Conservation (phyloP, 2,888 invertebrate genomes). For the Pristionchus exspectatus region DNA sequence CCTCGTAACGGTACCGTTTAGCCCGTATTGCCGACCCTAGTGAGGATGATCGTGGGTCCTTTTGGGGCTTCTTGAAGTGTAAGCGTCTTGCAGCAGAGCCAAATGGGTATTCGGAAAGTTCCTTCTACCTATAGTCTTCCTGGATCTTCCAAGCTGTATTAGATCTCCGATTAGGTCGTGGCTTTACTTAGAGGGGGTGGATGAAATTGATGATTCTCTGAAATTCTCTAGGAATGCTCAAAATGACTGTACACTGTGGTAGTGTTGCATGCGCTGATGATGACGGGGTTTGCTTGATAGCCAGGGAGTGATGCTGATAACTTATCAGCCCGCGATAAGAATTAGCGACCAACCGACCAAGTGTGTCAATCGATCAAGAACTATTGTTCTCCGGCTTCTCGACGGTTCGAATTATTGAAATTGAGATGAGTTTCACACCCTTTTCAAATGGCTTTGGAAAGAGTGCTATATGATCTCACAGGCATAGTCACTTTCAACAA, state of each 20-base stretch:
- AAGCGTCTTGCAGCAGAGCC: too few species aligned
- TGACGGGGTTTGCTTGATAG: neutral
- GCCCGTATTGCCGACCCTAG: too few species aligned
- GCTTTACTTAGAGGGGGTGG: too few species aligned
- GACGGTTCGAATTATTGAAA: neutral
- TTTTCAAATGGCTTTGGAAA: neutral
- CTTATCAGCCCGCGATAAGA: neutral
- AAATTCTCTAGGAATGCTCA: neutral
- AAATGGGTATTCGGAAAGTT: too few species aligned
- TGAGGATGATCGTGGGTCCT: neutral
- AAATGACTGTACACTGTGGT: neutral
- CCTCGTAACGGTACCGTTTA: too few species aligned
- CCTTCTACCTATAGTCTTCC: neutral
- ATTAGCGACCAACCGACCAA: constrained; percentile 1
- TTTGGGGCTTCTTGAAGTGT: neutral
- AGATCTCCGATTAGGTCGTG: too few species aligned
- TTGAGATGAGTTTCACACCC: neutral
- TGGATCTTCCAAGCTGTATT: too few species aligned
- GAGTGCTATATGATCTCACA: neutral
- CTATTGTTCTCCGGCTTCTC: neutral
- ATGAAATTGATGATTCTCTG: too few species aligned
- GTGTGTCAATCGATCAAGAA: neutral
- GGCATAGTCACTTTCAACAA: too few species aligned
- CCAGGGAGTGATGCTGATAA: neutral
- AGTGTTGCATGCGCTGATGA: neutral